Evolutionary conservation across 2,888 invertebrate genomes (phyloP), one percentile per base, ranked within the genome.

Genomic region (Tanytarsus gracilentus): DNA sequence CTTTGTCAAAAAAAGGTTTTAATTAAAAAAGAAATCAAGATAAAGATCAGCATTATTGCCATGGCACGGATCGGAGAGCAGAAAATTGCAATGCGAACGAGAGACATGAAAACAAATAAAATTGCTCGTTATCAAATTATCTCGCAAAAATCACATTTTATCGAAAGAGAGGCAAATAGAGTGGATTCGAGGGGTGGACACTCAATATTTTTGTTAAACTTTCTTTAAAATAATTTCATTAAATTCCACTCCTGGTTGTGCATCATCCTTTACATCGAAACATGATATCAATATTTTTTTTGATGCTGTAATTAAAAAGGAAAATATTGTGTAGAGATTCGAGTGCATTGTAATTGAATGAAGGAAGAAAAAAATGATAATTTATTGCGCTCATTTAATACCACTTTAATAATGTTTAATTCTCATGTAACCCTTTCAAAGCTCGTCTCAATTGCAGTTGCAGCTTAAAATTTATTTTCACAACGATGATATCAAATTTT

Each of bases 41-140:
- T 58, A 48, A 58, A 58, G 29, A 58, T 58, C 58, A 23, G 21
- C n/a, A n/a, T 33, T 36, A 21, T 53, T n/a, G 36, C 14, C 36
- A 14, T 36, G n/a, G 30, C 30, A 23, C 33, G 23, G 36, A 30
- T 30, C 27, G 18, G 23, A 39, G 25, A 40, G 44, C 16, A 40
- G 18, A 48, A 48, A 39, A 56, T 26, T 39, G 44, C 58, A 48
- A n/a, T n/a, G n/a, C 14, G 44, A 58, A 48, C 44, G 25, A 21
- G 29, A 40, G 29, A 9, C 51, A 51, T 51, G 29, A 26, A 56
- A 26, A 56, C 27, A 25, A 44, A 44, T 44, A 44, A 39, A 56
- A 56, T 53, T 40, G 56, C 40, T 58, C 40, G 44, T 58, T 58
- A 58, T 58, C 58, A 48, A 48, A 48, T 48, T 58, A 58, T 58